Percentiles rank a stretch among this genome's conserved stretches.
phyloP scores from a whole-genome alignment of 2,888 invertebrate species.

The Copidosoma aretas region DNA sequence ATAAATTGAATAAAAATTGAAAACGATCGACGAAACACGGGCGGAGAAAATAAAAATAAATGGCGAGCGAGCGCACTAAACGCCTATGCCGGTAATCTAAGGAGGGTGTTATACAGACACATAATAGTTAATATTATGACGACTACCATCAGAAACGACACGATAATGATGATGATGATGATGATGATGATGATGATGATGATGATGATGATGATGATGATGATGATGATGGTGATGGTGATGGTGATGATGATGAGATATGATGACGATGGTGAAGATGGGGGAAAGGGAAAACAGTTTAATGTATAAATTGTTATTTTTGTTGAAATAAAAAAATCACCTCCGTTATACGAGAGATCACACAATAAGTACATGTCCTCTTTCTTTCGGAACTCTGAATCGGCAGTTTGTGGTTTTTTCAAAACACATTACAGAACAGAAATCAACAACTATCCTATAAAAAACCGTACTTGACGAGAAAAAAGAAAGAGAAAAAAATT shows the following conservation, averaged over 20 bases:
- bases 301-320: constrained; percentile 64
- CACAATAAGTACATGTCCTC: neutral
- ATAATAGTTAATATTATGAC: constrained; percentile 52
- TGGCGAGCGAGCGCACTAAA: constrained; percentile 59
- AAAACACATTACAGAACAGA: no score
- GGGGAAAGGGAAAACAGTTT: constrained; percentile 53
- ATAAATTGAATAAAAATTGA: constrained; percentile 49
- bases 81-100: constrained; percentile 57
- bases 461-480: no score
- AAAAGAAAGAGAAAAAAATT: neutral
- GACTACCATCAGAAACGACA: constrained; percentile 52
- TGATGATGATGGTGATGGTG: neutral
- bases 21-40: constrained; percentile 16
- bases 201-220: neutral
- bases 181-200: neutral
- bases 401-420: constrained; percentile 13
- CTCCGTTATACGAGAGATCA: constrained; percentile 55
- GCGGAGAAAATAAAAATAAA: constrained; percentile 52
- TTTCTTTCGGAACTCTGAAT: no score
- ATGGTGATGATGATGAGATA: neutral
- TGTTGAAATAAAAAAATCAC: constrained; percentile 62
- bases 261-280: neutral
- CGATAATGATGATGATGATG: neutral
- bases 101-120: constrained; percentile 53
- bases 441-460: no score